Conservation (phyloP, 2,888 invertebrate genomes). For the Gastracanthus pulcherrimus region DNA sequence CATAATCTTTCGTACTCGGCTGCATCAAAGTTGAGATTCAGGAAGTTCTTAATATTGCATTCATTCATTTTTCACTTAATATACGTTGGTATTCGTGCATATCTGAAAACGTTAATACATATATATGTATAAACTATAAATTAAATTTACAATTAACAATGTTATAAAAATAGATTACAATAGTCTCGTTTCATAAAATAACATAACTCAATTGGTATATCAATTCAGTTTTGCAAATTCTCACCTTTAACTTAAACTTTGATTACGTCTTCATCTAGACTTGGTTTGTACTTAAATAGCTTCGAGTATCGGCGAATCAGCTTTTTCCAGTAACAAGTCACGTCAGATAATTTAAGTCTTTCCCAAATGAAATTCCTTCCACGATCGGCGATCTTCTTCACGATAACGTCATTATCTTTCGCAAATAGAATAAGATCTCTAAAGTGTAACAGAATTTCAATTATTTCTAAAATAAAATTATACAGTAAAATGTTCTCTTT, state of each 20-base stretch:
- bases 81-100: too few relatives aligned
- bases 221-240: neutral
- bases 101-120: too few relatives aligned
- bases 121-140: too few relatives aligned
- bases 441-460: slow-evolving; percentile 59
- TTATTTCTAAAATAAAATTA: neutral
- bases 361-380: slow-evolving; percentile 92
- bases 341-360: slow-evolving; percentile 88
- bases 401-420: slow-evolving; percentile 85
- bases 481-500: too few relatives aligned
- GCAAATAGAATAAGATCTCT: slow-evolving; percentile 87
- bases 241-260: slow-evolving; percentile 72
- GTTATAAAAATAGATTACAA: too few relatives aligned
- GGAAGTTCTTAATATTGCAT: too few relatives aligned
- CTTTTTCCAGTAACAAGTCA: slow-evolving; percentile 92
- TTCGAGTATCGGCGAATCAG: slow-evolving; percentile 87
- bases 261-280: slow-evolving; percentile 81
- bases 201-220: neutral
- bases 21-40: neutral
- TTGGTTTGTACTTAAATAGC: slow-evolving; percentile 84
- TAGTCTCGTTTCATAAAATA: neutral
- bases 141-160: too few relatives aligned
- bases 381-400: slow-evolving; percentile 87
- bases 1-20: neutral
- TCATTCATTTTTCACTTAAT: too few relatives aligned